Conservation (phyloP, 2,113 vertebrate genomes). For the Poeciliopsis turrubarensis region DNA sequence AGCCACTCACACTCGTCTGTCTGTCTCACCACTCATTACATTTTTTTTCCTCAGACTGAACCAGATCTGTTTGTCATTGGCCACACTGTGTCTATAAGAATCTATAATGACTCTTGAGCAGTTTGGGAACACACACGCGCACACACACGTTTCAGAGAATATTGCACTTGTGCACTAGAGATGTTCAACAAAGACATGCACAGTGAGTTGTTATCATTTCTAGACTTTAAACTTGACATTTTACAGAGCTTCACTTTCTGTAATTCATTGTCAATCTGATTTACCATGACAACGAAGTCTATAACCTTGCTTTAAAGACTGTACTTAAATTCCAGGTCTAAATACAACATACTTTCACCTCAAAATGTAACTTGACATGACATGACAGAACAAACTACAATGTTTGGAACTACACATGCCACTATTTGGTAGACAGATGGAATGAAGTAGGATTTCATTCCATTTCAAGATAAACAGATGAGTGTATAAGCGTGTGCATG, state of each 20-base stretch:
- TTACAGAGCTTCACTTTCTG: neutral
- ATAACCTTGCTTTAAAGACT: neutral
- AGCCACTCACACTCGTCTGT: conserved; percentile 71
- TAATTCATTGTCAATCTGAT: neutral
- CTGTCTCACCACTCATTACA: conserved; percentile 73
- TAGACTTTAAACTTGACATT: conserved; percentile 1
- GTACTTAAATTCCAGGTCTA: neutral
- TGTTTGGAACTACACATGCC: neutral
- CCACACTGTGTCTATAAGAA: conserved; percentile 59
- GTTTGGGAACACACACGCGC: conserved; percentile 43
- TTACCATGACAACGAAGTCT: neutral
- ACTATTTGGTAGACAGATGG: neutral
- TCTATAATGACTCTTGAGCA: conserved; percentile 63
- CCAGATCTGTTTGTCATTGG: conserved; percentile 58
- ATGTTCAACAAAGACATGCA: conserved; percentile 11
- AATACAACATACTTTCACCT: neutral
- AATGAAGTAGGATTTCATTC: neutral
- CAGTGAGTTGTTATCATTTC: neutral
- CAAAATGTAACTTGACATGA: neutral
- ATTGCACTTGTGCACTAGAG: neutral
- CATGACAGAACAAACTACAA: neutral
- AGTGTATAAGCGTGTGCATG: neutral
- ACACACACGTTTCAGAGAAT: conserved; percentile 38
- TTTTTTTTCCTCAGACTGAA: conserved; percentile 54
- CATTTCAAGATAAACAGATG: no score